Evolutionary conservation across 1,140 invertebrate species (phyloP).

Genomic region (Apolygus lucorum): DNA sequence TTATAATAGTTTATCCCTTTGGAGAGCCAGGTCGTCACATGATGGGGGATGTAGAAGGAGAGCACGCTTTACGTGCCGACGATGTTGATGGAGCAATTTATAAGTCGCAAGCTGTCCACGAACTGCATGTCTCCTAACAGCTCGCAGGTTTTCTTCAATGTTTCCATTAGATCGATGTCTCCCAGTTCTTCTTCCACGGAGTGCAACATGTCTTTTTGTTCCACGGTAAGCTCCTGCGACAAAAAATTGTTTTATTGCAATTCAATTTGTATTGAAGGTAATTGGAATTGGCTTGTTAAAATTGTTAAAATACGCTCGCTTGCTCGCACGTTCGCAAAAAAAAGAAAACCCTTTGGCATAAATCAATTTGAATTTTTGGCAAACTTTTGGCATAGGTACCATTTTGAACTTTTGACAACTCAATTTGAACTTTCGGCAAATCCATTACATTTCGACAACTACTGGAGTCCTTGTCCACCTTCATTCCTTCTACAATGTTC

Average conservation of each 20-base stretch:
- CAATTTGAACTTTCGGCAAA: background rate
- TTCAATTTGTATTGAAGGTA: no score
- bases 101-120: background rate
- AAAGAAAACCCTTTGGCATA: background rate
- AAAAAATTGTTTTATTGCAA: background rate
- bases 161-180: background rate
- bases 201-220: background rate
- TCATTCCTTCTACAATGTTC: background rate
- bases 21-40: background rate
- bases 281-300: background rate
- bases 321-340: background rate
- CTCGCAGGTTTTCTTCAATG: background rate
- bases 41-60: background rate
- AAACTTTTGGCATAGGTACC: background rate
- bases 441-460: background rate
- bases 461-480: background rate
- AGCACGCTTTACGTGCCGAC: background rate
- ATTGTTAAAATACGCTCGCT: background rate
- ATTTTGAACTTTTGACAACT: background rate
- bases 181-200: background rate
- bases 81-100: constrained; percentile 10
- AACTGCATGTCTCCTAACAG: background rate
- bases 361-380: background rate
- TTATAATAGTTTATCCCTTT: no score
- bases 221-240: background rate